Base-by-base conservation (phyloP, 2,888 invertebrate genomes). In the Lymantria monacha region DNA sequence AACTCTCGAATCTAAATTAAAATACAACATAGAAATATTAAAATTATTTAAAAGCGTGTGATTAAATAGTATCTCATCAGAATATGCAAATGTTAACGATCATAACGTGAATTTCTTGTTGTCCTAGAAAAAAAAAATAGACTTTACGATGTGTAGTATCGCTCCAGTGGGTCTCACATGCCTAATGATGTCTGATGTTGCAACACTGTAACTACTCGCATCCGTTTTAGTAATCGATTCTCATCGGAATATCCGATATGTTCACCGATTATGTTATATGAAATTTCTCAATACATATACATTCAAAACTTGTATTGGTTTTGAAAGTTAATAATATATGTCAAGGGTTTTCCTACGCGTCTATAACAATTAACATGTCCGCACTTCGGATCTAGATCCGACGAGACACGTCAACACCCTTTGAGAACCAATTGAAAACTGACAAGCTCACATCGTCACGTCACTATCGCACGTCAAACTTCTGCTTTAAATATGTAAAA, bases 351-450 rank as follows among this genome's bases (percentile, higher is more conserved):
- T 73, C 77, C 79, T 73, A 83, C 76, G 75, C 73, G 60, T 57
- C 59, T 53, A 61, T 69, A 81, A 81, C 87, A 88, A 89, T 88
- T 89, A 88, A 87, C 84, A 81, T 83, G 86, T 89, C 85, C 74
- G 67, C 83, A 74, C 79, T 68, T 59, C 47, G 57, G 46, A 67
- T 85, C 83, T 81, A 86, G 87, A 87, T 87, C 75, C 72, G 81
- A 76, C 77, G 70, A 53, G 73, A 78, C 70, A 70, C 79, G 83
- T 90, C 89, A 81, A 78, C 89, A 83, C 87, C 70, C 79, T 78
- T 77, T 83, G 81, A 85, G 74, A 76, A 69, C 77, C 83, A 79
- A 86, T 85, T 85, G 81, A 85, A 72, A 72, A 77, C 74, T 85
- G 89, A 88, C 88, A 85, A 80, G 62, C 60, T 67, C 70, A 74